A percentile compares a stretch with the other conserved stretches of the same genome.
These are phyloP conservation scores for Trachelipus rathkii DNA, from an alignment of 1,140 invertebrate species.

Conservation along the genomic window DNA sequence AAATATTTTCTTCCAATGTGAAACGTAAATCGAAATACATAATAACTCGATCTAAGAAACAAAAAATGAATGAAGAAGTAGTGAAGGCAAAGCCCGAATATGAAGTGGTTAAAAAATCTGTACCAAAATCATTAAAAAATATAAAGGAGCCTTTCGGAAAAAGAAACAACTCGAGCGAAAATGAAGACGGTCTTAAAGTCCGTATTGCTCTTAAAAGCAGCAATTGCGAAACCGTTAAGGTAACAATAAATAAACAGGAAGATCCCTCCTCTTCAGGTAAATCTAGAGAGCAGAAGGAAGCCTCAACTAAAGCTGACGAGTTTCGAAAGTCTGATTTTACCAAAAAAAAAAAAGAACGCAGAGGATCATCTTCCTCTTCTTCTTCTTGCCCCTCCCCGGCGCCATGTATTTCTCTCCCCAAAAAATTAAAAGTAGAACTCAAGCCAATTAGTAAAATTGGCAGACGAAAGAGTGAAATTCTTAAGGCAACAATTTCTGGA, in stretches of 20 bases:
- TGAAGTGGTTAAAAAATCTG: not conserved
- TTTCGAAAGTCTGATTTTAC: not conserved
- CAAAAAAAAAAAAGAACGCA: not conserved
- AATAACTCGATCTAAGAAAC: constrained; percentile 24
- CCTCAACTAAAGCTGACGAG: not conserved
- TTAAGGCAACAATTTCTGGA: not conserved
- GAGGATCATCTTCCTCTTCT: not conserved
- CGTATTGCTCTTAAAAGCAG: not conserved
- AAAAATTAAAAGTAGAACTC: constrained; percentile 2
- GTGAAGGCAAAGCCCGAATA: not conserved
- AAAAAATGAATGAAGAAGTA: constrained; percentile 12
- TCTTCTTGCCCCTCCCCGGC: not conserved
- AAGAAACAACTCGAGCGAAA: constrained; percentile 4
- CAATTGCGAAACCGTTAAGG: too few relatives aligned
- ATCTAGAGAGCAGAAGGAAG: not conserved
- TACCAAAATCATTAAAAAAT: not conserved
- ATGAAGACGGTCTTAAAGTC: not conserved
- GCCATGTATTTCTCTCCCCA: not conserved
- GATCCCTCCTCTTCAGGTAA: too few relatives aligned
- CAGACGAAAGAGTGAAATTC: not conserved
- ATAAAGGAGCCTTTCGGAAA: not conserved
- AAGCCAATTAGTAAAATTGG: not conserved
- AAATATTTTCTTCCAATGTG: not conserved
- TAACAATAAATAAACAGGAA: too few relatives aligned
- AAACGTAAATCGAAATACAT: constrained; percentile 20